phyloP scores from a whole-genome alignment of 2,888 invertebrate species.

The Conistra vaccinii region DNA sequence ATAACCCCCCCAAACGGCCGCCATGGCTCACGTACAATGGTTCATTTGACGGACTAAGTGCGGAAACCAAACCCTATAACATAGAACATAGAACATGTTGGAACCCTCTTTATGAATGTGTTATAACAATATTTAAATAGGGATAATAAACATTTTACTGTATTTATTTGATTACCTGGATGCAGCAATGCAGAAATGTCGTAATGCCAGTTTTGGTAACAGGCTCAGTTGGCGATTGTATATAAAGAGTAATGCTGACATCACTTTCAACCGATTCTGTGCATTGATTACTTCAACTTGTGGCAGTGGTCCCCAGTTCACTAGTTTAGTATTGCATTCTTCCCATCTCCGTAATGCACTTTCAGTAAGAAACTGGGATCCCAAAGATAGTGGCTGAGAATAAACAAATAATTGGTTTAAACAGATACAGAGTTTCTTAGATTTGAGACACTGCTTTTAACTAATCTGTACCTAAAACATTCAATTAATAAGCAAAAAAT shows the following conservation, averaged over 20 bases:
- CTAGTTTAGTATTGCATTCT: constrained; percentile 96
- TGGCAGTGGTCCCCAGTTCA: constrained; percentile 97
- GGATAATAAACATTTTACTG: background rate
- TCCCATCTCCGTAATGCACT: constrained; percentile 96
- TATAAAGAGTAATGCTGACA: constrained; percentile 96
- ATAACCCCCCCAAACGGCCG: no score
- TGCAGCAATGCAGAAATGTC: constrained; percentile 95
- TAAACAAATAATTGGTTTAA: constrained; percentile 8
- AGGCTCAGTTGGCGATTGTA: constrained; percentile 96
- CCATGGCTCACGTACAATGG: no score
- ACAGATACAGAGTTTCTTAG: background rate
- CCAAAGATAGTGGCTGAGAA: constrained; percentile 93
- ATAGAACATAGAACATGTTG: background rate
- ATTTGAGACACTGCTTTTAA: background rate
- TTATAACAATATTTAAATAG: background rate
- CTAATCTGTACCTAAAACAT: background rate
- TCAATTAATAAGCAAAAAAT: background rate
- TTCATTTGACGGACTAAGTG: no score
- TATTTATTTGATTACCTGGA: constrained; percentile 91
- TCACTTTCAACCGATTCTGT: constrained; percentile 97
- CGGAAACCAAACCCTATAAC: no score
- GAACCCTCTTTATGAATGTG: background rate
- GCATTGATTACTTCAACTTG: constrained; percentile 97
- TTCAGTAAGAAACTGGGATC: constrained; percentile 95
- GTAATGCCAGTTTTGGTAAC: constrained; percentile 94